Conservation (phyloP, 2,888 invertebrate genomes). For the Polyommatus iphigenia region DNA sequence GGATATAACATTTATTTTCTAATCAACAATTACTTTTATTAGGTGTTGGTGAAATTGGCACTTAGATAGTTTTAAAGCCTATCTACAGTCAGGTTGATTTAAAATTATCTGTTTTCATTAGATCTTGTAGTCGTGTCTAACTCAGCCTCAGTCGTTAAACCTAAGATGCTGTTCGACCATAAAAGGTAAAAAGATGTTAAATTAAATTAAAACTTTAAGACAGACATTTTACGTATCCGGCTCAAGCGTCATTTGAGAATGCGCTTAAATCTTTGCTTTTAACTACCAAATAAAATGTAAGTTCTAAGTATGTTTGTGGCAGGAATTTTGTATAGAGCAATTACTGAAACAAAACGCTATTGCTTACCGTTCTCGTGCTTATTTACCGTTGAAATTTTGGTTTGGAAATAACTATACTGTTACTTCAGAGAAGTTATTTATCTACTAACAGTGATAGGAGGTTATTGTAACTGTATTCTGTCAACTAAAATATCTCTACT, state of each 20-base stretch:
- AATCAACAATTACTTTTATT: background rate
- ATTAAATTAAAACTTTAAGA: background rate
- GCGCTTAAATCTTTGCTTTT: background rate
- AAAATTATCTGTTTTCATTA: slow-evolving; percentile 17
- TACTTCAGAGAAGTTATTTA: no score
- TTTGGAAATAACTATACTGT: no score
- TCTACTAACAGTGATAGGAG: no score
- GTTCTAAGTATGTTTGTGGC: background rate
- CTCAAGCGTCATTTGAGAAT: background rate
- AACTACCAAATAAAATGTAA: background rate
- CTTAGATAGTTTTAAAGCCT: slow-evolving; percentile 8
- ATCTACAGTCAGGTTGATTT: slow-evolving; percentile 9
- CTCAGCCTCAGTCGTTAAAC: slow-evolving; percentile 42
- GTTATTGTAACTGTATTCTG: no score
- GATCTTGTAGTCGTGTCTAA: slow-evolving; percentile 40
- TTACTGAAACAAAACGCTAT: background rate
- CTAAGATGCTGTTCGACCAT: slow-evolving; percentile 15
- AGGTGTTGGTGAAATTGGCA: background rate
- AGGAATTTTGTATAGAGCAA: no score
- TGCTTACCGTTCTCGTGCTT: no score
- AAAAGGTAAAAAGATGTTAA: slow-evolving; percentile 21
- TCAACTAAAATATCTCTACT: no score
- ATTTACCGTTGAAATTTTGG: no score
- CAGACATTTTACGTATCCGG: background rate
- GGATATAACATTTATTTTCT: background rate